Percentiles rank a stretch among this genome's conserved stretches.
Conservation (phyloP, 1,140 invertebrate genomes). For the Aphaenogaster ashmeadi region DNA sequence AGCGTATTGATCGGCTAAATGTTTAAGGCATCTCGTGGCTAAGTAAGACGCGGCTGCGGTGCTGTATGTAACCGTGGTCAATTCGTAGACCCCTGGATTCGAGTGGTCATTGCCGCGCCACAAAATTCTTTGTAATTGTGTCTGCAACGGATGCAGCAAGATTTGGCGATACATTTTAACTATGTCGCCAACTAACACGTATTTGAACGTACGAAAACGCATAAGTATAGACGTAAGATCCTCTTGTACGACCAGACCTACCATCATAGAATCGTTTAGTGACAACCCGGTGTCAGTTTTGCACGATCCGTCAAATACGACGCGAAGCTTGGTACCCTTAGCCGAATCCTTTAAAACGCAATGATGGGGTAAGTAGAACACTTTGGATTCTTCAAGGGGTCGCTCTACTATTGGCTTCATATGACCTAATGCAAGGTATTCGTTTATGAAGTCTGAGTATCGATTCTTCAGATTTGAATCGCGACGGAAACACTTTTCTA, state of each 20-base stretch:
- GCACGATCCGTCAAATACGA: constrained; percentile 13
- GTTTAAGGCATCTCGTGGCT: neutral
- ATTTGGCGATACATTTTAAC: constrained; percentile 6
- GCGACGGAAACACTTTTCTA: neutral
- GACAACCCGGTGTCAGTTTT: neutral
- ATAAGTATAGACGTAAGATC: neutral
- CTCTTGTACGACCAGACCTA: neutral
- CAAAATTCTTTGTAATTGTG: neutral
- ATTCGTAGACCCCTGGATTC: neutral
- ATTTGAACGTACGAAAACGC: neutral
- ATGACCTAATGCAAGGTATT: neutral
- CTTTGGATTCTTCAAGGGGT: neutral
- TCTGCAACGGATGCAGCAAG: neutral
- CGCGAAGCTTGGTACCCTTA: neutral
- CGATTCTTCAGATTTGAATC: neutral
- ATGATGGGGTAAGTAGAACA: neutral
- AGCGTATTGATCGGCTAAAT: neutral
- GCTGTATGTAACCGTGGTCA: neutral
- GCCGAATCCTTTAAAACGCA: neutral
- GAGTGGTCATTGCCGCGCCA: neutral
- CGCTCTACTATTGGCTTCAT: neutral
- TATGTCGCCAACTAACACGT: neutral
- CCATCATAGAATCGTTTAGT: neutral
- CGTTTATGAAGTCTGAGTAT: neutral
- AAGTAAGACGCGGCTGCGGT: neutral